A percentile compares a stretch with the other conserved stretches of the same genome.
Conservation (phyloP, 2,797 vertebrate genomes). For the Alcedo atthis region DNA sequence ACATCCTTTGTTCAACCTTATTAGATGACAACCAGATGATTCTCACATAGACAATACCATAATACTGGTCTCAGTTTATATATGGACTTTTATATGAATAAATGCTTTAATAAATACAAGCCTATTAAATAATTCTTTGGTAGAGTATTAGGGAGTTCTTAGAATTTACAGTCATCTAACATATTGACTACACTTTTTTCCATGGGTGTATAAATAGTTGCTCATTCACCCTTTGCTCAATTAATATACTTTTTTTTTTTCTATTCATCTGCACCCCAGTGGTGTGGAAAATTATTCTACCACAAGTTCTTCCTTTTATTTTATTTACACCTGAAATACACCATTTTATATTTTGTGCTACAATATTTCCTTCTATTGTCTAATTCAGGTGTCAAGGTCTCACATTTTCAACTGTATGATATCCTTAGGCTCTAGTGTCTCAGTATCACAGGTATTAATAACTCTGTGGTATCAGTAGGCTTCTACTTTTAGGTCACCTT, state of each 20-base stretch:
- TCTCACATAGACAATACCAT: neutral
- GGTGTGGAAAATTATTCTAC: neutral
- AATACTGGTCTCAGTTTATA: neutral
- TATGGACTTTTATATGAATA: neutral
- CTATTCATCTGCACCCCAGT: neutral
- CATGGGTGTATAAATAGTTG: neutral
- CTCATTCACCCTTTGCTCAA: neutral
- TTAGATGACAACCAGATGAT: neutral
- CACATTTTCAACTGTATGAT: neutral
- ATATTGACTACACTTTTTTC: neutral
- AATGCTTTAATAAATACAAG: neutral
- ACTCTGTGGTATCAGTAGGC: neutral
- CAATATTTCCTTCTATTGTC: neutral
- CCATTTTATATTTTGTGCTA: neutral
- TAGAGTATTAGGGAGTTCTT: neutral
- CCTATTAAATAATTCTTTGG: neutral
- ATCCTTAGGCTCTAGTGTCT: neutral
- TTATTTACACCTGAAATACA: neutral
- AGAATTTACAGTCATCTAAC: neutral
- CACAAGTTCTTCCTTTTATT: neutral
- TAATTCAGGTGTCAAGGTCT: neutral
- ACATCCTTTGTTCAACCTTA: neutral
- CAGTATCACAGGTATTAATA: neutral
- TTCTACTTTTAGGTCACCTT: neutral
- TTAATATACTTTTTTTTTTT: neutral